Conservation (phyloP, 2,113 vertebrate genomes). For the Oriolus oriolus region DNA sequence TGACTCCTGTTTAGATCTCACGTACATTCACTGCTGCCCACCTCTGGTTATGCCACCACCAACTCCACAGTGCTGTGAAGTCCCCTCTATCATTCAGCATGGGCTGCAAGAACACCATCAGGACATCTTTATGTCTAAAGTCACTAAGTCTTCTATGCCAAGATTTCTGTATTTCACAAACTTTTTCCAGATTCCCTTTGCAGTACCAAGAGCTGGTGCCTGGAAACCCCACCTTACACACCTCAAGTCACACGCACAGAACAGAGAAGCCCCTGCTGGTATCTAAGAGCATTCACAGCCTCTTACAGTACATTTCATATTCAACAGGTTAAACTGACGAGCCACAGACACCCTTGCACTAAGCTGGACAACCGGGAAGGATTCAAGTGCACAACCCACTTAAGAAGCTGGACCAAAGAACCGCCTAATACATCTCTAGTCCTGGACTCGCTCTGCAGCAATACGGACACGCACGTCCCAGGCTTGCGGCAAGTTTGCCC, state of each 20-base stretch:
- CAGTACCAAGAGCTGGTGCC: not conserved
- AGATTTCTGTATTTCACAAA: not conserved
- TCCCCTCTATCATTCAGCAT: not conserved
- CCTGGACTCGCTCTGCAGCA: not conserved
- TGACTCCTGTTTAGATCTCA: not conserved
- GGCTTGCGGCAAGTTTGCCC: not conserved
- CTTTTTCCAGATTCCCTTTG: not conserved
- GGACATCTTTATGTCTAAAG: not conserved
- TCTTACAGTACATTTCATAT: not conserved
- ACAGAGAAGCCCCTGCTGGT: not conserved
- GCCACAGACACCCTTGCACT: not conserved
- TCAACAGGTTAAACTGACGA: not conserved
- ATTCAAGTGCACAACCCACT: not conserved
- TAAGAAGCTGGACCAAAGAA: not conserved
- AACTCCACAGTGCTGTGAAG: not conserved
- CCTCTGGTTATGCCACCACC: not conserved
- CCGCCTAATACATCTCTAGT: not conserved
- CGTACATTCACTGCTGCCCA: not conserved
- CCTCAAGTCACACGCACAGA: not conserved
- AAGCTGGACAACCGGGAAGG: not conserved
- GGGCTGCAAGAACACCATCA: not conserved
- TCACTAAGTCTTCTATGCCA: not conserved
- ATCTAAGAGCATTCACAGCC: not conserved
- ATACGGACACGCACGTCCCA: rapidly evolving
- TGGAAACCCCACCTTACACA: not conserved